A percentile compares a stretch with the other conserved stretches of the same genome.
Conservation (phyloP, 2,888 invertebrate species). For the Charanyca ferruginea region DNA sequence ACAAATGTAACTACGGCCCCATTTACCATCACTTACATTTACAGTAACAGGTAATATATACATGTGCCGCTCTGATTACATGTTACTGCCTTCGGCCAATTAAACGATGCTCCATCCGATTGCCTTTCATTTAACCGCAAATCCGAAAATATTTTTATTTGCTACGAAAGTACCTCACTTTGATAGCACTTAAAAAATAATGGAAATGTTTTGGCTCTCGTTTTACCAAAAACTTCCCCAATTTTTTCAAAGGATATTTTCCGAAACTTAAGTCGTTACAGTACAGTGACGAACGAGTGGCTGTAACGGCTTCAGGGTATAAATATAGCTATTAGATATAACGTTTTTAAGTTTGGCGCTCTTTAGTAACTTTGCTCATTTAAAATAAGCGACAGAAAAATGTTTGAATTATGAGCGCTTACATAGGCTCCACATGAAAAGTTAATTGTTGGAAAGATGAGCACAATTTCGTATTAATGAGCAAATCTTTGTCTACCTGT, state of each 20-base stretch:
- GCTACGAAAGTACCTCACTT: slow-evolving; percentile 14
- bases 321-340: slow-evolving; percentile 28
- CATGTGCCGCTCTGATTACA: slow-evolving; percentile 45
- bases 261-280: slow-evolving; percentile 43
- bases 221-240: slow-evolving; percentile 26
- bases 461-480: slow-evolving; percentile 6
- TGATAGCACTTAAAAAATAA: slow-evolving; percentile 34
- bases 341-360: slow-evolving; percentile 25
- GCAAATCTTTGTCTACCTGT: slow-evolving; percentile 7
- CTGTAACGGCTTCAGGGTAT: slow-evolving; percentile 19
- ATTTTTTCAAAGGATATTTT: slow-evolving; percentile 30
- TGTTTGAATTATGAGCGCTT: slow-evolving; percentile 15
- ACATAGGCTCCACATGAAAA: slow-evolving; percentile 1
- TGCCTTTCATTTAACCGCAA: slow-evolving; percentile 39
- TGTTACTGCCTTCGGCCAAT: slow-evolving; percentile 44
- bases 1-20: slow-evolving; percentile 29
- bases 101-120: slow-evolving; percentile 45
- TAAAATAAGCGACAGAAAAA: slow-evolving; percentile 23
- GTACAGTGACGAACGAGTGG: slow-evolving; percentile 32
- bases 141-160: slow-evolving; percentile 45
- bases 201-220: slow-evolving; percentile 29
- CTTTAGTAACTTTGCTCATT: slow-evolving; percentile 37
- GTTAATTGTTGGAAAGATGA: slow-evolving; percentile 23
- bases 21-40: slow-evolving; percentile 39
- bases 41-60: slow-evolving; percentile 52